phyloP scores from a whole-genome alignment of 1,140 invertebrate genomes.

The Cotesia vestalis region DNA sequence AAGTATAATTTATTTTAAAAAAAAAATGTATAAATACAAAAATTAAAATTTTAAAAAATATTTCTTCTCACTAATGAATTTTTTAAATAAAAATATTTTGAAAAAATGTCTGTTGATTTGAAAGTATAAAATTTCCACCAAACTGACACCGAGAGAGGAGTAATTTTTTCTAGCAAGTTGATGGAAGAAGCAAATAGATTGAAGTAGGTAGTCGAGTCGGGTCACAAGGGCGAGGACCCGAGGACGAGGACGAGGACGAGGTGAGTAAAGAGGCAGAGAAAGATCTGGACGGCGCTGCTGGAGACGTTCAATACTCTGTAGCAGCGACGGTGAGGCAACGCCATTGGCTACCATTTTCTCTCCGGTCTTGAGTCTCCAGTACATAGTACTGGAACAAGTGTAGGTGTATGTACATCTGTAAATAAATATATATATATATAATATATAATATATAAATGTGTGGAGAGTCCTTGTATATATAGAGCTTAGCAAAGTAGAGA shows the following conservation, averaged over 20 bases:
- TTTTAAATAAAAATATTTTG: too few species aligned
- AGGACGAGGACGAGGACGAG: constrained; percentile 33
- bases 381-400: constrained; percentile 33
- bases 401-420: constrained; percentile 16
- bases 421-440: not conserved
- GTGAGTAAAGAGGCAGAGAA: constrained; percentile 41
- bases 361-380: constrained; percentile 23
- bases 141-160: too few species aligned
- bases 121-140: too few species aligned
- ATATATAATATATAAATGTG: constrained; percentile 16
- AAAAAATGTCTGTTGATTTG: too few species aligned
- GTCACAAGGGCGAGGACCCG: constrained; percentile 44
- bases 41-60: too few species aligned
- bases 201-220: constrained; percentile 18
- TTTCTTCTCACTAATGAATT: too few species aligned
- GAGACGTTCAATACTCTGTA: constrained; percentile 59
- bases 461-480: constrained; percentile 15
- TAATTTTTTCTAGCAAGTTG: constrained; percentile 16
- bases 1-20: too few species aligned
- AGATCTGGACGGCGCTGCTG: constrained; percentile 51
- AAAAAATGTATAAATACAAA: too few species aligned
- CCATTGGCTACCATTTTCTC: constrained; percentile 59
- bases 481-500: not conserved
- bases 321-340: constrained; percentile 52
- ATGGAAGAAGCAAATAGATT: constrained; percentile 18